These are phyloP conservation scores for Chaetophractus vellerosus DNA, from an alignment of 2,797 vertebrate genomes.

Conservation along the genomic window DNA sequence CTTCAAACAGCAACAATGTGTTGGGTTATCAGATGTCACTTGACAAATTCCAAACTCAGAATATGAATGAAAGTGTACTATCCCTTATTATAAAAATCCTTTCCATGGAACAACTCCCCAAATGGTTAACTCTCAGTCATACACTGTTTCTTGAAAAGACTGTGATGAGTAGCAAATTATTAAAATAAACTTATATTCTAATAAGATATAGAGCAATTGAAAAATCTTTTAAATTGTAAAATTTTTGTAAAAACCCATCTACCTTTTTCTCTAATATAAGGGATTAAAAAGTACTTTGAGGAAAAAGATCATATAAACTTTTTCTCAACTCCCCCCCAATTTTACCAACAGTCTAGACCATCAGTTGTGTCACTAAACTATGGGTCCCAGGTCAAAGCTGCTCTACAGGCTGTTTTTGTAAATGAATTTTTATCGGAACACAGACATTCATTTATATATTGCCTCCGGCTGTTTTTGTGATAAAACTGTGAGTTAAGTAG, in stretches of 20 bases:
- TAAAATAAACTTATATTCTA: background rate
- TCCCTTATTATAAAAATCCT: background rate
- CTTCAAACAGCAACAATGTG: background rate
- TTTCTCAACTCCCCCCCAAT: background rate
- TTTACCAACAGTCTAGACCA: background rate
- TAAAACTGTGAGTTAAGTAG: background rate
- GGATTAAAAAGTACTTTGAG: background rate
- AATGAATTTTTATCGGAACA: background rate
- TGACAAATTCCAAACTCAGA: background rate
- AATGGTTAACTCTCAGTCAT: background rate
- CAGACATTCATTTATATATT: background rate
- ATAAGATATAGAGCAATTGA: background rate
- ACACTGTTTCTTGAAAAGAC: background rate
- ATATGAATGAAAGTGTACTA: background rate
- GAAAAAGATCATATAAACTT: background rate
- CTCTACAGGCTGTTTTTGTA: background rate
- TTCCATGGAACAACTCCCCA: background rate
- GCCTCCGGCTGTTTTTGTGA: background rate
- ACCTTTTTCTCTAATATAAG: background rate
- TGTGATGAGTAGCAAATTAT: background rate
- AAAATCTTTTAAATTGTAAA: background rate
- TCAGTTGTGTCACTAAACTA: background rate
- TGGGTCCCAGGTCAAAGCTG: background rate
- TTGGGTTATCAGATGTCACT: background rate
- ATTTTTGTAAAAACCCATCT: background rate